phyloP scores from a whole-genome alignment of 2,888 invertebrate genomes.

The Adelphocoris suturalis region DNA sequence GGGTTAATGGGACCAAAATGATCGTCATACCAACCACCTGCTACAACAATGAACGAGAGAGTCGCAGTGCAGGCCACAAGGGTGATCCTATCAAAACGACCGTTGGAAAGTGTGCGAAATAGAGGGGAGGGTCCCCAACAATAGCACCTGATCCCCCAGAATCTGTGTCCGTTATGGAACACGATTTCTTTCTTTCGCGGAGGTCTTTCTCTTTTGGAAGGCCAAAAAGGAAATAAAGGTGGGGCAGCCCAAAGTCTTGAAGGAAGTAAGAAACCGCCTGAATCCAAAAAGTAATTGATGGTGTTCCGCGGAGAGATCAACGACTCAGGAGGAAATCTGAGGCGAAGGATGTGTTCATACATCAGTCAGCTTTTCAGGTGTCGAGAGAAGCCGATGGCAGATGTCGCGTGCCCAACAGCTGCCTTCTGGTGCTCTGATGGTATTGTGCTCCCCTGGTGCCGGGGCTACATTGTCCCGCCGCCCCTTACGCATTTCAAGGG shows the following conservation, averaged over 20 bases:
- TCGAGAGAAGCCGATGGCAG: slow-evolving; percentile 66
- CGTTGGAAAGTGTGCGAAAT: slow-evolving; percentile 61
- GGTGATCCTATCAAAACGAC: slow-evolving; percentile 60
- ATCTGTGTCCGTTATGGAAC: slow-evolving; percentile 64
- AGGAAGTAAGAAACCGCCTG: slow-evolving; percentile 33
- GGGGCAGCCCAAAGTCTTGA: neutral
- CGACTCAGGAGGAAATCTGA: slow-evolving; percentile 32
- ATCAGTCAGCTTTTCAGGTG: slow-evolving; percentile 71
- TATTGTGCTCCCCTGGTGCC: slow-evolving; percentile 58
- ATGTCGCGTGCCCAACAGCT: slow-evolving; percentile 68
- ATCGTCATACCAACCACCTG: slow-evolving; percentile 43
- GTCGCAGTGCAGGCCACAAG: slow-evolving; percentile 15
- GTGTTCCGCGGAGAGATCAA: slow-evolving; percentile 55
- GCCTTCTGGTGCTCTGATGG: slow-evolving; percentile 41
- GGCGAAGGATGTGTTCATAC: slow-evolving; percentile 69
- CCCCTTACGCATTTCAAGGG: slow-evolving; percentile 48
- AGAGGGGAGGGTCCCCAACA: slow-evolving; percentile 15
- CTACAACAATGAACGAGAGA: neutral
- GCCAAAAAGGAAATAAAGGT: neutral
- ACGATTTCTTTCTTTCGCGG: slow-evolving; percentile 32
- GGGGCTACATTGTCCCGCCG: slow-evolving; percentile 58
- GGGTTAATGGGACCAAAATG: neutral
- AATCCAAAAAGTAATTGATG: slow-evolving; percentile 62
- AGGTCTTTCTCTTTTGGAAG: neutral
- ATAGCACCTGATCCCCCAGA: slow-evolving; percentile 64